Conservation (phyloP, 2,113 vertebrate genomes). For the Cyprinodon variegatus region DNA sequence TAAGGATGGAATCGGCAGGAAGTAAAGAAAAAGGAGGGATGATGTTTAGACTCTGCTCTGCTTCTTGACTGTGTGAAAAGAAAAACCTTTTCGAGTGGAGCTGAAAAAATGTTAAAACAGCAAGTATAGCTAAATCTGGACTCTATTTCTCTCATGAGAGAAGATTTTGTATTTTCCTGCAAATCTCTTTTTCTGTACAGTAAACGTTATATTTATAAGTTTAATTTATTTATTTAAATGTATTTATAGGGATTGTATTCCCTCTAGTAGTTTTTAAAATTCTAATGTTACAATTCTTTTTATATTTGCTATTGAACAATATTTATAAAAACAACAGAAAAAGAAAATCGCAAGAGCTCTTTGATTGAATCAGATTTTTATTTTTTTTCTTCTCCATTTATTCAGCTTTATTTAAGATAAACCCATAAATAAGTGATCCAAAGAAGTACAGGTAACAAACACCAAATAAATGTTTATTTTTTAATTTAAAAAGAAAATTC, state of each 20-base stretch:
- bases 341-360: slow-evolving; percentile 33
- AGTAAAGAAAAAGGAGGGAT: slow-evolving; percentile 36
- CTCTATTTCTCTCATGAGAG: slow-evolving; percentile 51
- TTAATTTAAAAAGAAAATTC: neutral
- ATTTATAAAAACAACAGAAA: slow-evolving; percentile 73
- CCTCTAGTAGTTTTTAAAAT: slow-evolving; percentile 65
- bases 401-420: slow-evolving; percentile 31
- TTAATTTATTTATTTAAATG: slow-evolving; percentile 86
- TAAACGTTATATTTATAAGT: slow-evolving; percentile 79
- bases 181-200: slow-evolving; percentile 70
- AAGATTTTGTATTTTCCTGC: slow-evolving; percentile 73
- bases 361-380: slow-evolving; percentile 36
- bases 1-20: slow-evolving; percentile 31
- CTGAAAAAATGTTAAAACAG: slow-evolving; percentile 36
- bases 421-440: slow-evolving; percentile 44
- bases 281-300: slow-evolving; percentile 73
- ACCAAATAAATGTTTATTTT: slow-evolving; percentile 42
- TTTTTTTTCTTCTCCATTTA: slow-evolving; percentile 11
- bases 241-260: slow-evolving; percentile 82
- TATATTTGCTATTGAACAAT: slow-evolving; percentile 71
- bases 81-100: slow-evolving; percentile 53
- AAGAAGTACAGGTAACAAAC: slow-evolving; percentile 63
- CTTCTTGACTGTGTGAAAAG: slow-evolving; percentile 62
- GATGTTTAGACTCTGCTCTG: slow-evolving; percentile 62
- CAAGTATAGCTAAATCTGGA: slow-evolving; percentile 57